Percentiles rank a stretch among this genome's conserved stretches.
These are phyloP conservation scores for Chouioia cunea DNA, from an alignment of 2,888 invertebrate genomes.

Conservation along the genomic window DNA sequence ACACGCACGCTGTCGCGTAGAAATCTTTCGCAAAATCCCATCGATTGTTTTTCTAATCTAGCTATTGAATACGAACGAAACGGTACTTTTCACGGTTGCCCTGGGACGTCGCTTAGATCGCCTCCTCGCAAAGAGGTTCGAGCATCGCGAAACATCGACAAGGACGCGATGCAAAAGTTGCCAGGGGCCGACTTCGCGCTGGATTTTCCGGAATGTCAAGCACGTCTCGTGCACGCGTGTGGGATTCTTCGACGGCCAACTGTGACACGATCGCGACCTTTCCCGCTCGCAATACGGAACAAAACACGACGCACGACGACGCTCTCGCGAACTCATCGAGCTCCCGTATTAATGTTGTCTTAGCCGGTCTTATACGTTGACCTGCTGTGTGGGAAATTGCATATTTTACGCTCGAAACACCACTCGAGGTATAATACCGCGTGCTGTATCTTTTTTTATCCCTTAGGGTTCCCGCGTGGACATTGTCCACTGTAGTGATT, in stretches of 20 bases:
- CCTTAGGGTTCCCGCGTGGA: background rate
- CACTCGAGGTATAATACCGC: constrained; percentile 12
- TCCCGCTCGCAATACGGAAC: constrained; percentile 19
- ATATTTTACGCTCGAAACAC: constrained; percentile 34
- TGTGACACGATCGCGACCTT: constrained; percentile 21
- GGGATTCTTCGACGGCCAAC: background rate
- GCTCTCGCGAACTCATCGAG: background rate
- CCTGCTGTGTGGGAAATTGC: constrained; percentile 44
- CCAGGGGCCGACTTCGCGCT: constrained; percentile 17
- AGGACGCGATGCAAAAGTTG: constrained; percentile 27
- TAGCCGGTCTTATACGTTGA: constrained; percentile 14
- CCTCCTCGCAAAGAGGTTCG: too few species aligned
- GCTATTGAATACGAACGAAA: too few species aligned
- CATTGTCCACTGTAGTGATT: background rate
- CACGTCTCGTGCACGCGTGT: background rate
- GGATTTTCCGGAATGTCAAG: constrained; percentile 47
- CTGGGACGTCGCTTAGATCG: too few species aligned
- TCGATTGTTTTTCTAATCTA: too few species aligned
- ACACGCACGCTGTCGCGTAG: too few species aligned
- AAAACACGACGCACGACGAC: background rate
- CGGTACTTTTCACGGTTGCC: too few species aligned
- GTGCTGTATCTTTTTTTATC: background rate
- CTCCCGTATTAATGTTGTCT: constrained; percentile 39
- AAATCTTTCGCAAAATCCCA: too few species aligned
- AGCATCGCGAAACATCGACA: background rate